phyloP scores from a whole-genome alignment of 35 echinoderm and acorn worm species.

The Holothuria glaberrima region DNA sequence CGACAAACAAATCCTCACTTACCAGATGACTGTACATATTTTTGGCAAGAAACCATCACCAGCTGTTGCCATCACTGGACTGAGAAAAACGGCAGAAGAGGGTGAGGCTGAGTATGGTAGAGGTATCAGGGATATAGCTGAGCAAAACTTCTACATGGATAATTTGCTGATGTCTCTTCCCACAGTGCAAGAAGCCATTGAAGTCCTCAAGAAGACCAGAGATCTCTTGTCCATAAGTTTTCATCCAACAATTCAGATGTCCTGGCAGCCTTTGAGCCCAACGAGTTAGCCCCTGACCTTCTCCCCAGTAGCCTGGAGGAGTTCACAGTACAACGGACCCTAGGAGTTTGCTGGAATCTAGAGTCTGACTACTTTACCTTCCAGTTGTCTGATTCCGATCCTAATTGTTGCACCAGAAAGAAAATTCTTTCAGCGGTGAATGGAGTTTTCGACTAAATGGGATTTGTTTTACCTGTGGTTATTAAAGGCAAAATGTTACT shows the following conservation, averaged over 20 bases:
- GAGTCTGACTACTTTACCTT: constrained; percentile 10
- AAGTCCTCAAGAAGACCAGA: constrained; percentile 33
- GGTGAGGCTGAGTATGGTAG: constrained; percentile 1
- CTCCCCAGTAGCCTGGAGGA: background rate
- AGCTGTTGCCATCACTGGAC: constrained; percentile 57
- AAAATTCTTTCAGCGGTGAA: constrained; percentile 47
- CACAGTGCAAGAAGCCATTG: constrained; percentile 42
- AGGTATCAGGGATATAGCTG: constrained; percentile 7
- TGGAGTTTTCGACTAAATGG: constrained; percentile 58
- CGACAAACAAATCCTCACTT: constrained; percentile 27
- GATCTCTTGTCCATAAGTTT: constrained; percentile 65
- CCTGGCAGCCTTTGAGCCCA: constrained; percentile 1
- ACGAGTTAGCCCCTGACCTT: constrained; percentile 35
- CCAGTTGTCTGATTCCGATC: background rate
- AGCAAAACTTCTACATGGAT: constrained; percentile 61
- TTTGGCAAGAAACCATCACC: constrained; percentile 66
- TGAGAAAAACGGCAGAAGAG: constrained; percentile 38
- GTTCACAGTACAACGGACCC: constrained; percentile 15
- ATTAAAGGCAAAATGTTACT: constrained; percentile 62
- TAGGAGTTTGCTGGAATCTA: constrained; percentile 30
- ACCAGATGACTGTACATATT: constrained; percentile 57
- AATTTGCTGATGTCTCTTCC: constrained; percentile 33
- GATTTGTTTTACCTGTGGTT: constrained; percentile 52
- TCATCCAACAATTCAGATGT: constrained; percentile 49
- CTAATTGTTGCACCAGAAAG: constrained; percentile 14